A percentile compares a stretch with the other conserved stretches of the same genome.
Conservation (phyloP, 2,888 invertebrate genomes). For the Lycocerus yunnanus region DNA sequence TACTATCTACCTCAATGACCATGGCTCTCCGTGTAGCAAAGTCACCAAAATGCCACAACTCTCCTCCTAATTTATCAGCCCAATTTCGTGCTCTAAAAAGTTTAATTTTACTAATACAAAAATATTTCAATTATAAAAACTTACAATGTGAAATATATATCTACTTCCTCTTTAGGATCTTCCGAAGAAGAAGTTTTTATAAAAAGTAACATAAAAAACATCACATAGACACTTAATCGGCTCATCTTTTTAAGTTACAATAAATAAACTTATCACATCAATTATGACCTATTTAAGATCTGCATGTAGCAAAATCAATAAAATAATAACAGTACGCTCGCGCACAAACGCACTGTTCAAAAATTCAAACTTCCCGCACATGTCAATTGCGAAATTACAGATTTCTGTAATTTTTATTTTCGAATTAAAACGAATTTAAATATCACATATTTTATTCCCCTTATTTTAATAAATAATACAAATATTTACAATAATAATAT, state of each 20-base stretch:
- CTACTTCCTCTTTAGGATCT: constrained; percentile 24
- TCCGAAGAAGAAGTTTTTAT: constrained; percentile 9
- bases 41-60: constrained; percentile 79
- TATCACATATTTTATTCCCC: background rate
- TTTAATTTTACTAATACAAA: background rate
- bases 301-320: constrained; percentile 17
- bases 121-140: background rate
- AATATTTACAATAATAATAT: constrained; percentile 9
- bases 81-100: constrained; percentile 72
- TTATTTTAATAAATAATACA: constrained; percentile 1
- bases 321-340: constrained; percentile 11
- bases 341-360: constrained; percentile 10
- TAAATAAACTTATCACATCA: constrained; percentile 1
- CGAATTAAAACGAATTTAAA: background rate
- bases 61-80: constrained; percentile 81
- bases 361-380: constrained; percentile 12
- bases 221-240: background rate
- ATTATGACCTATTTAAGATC: constrained; percentile 22
- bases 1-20: constrained; percentile 68
- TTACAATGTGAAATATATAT: background rate
- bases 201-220: constrained; percentile 8
- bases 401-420: background rate
- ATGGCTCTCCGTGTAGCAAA: constrained; percentile 79
- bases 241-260: background rate
- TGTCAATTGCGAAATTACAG: background rate